Base-by-base conservation (phyloP, 2,888 invertebrate species). In the Nebria brevicollis region DNA sequence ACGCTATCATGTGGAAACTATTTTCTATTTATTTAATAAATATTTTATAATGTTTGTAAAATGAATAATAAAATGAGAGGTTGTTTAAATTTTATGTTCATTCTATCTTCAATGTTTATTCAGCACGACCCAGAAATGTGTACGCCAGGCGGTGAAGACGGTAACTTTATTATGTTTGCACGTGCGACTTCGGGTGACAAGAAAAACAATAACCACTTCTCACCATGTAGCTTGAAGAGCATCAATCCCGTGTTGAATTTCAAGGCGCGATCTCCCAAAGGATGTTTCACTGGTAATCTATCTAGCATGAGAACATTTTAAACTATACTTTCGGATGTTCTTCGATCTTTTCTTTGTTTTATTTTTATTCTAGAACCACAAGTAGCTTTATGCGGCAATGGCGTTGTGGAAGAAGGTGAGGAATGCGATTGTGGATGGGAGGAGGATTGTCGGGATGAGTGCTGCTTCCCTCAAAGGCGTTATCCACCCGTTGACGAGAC, bases 341-440 rank as follows among this genome's bases (percentile, higher is more conserved):
- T 41, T 43, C 15, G 42, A 42, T 42, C 1, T 54, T 54, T 54
- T 54, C 54, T 54, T 2, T 76, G 43, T 75, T 43, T 77, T 76
- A 54, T 68, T 54, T 6, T 66, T 42, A 82, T 87, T 89, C 2
- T 90, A 96, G 98, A 97, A 87, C 96, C 97, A 20, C 96, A 97
- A 89, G 94, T 94, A 81, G 96, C 98, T 0, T 96, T 99, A 87
- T 99, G 99, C 89, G 99, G 99, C 77, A 99, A 99, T 89, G 97
- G 98, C 68, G 98, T 99, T 43, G 97, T 97, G 72, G 99, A 99
- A 88, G 95, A 95, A 73, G 98, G 96, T 20, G 99, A 99, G 90
- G 95, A 99, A 89, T 99, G 99, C 89, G 99, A 99, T 90, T 99
- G 99, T 89, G 99, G 99, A 81, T 98, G 97, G 97, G 97, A 97